These are phyloP conservation scores for Melanaphis sacchari DNA, from an alignment of 1,140 invertebrate species.

Conservation along the genomic window DNA sequence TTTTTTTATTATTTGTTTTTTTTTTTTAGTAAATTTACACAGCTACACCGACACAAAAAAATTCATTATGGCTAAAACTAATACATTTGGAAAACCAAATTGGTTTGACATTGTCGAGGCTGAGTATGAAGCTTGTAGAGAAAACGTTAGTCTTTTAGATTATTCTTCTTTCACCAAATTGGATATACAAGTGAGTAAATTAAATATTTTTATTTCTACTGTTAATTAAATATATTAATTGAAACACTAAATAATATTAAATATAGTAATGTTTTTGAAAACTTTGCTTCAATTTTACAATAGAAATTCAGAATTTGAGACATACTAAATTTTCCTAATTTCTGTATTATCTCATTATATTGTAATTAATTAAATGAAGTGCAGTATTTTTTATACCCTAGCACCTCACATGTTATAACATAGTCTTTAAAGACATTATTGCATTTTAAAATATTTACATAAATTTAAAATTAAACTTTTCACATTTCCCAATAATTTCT, in stretches of 20 bases:
- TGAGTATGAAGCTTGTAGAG: constrained; percentile 94
- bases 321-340: background rate
- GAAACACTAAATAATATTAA: background rate
- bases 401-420: no score
- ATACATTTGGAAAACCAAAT: constrained; percentile 85
- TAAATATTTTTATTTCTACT: background rate
- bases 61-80: constrained; percentile 68
- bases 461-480: background rate
- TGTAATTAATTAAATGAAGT: background rate
- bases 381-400: no score
- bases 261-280: background rate
- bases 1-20: no score
- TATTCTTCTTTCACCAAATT: constrained; percentile 99
- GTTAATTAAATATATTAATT: constrained; percentile 27
- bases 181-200: constrained; percentile 81
- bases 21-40: constrained; percentile 42
- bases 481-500: background rate
- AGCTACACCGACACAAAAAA: background rate
- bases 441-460: background rate
- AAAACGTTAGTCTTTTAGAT: constrained; percentile 91
- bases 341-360: background rate
- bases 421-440: no score
- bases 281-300: background rate
- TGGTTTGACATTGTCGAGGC: constrained; percentile 91
- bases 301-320: background rate